These are phyloP conservation scores for Eupithecia subfuscata DNA, from an alignment of 2,888 invertebrate genomes.

Conservation along the genomic window DNA sequence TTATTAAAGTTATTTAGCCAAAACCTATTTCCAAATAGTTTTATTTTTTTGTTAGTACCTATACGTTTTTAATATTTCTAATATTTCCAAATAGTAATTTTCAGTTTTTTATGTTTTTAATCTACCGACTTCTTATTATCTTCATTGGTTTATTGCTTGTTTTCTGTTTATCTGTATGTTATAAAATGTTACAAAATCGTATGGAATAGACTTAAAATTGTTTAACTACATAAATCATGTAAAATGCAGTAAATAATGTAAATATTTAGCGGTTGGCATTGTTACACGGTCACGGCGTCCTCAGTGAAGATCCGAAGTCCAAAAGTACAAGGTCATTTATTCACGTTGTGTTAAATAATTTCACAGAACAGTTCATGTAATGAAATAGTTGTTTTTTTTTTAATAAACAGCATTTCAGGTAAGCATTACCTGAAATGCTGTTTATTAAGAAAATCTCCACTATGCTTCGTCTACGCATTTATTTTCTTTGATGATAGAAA, in stretches of 20 bases:
- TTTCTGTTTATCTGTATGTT: not conserved
- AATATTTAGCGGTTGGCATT: not conserved
- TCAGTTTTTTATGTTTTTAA: not conserved
- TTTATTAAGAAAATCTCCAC: too few relatives aligned
- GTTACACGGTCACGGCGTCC: not conserved
- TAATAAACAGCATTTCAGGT: too few relatives aligned
- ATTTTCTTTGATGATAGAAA: too few relatives aligned
- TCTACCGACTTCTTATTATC: not conserved
- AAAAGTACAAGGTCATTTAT: slow-evolving; percentile 23
- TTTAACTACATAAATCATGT: slow-evolving; percentile 7
- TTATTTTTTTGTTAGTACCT: too few relatives aligned
- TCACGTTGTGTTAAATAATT: not conserved
- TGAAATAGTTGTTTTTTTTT: too few relatives aligned
- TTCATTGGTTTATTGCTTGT: not conserved
- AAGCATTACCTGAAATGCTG: too few relatives aligned
- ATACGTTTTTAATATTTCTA: too few relatives aligned
- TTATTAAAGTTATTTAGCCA: not conserved
- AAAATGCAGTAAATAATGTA: slow-evolving; percentile 13
- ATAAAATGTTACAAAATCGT: not conserved
- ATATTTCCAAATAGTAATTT: not conserved
- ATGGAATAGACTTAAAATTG: not conserved
- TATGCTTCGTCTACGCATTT: too few relatives aligned
- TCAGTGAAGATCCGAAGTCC: slow-evolving; percentile 24
- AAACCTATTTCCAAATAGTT: not conserved
- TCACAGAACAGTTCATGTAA: not conserved